Evolutionary conservation across 1,140 invertebrate genomes (phyloP).

Genomic region (Eciton burchellii): DNA sequence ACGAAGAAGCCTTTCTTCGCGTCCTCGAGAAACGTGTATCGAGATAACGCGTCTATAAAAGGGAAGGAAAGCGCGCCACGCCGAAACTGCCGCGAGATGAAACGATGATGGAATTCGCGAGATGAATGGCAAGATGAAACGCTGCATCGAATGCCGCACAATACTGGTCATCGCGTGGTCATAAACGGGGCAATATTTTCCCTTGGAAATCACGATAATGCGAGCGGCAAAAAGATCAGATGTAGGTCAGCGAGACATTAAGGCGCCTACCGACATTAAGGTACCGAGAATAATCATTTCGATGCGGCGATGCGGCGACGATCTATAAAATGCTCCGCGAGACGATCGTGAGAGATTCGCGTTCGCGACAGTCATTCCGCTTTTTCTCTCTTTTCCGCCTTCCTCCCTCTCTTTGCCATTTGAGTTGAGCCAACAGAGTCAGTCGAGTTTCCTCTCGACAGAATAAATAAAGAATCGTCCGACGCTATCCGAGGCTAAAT

Average conservation of each 20-base stretch:
- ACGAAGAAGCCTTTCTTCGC: too few species aligned
- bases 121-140: constrained; percentile 31
- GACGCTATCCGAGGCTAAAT: constrained; percentile 6
- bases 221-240: too few species aligned
- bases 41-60: constrained; percentile 8
- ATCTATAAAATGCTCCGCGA: neutral
- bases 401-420: neutral
- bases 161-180: too few species aligned
- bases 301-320: too few species aligned
- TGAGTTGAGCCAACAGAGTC: neutral
- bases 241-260: too few species aligned
- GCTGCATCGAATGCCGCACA: neutral
- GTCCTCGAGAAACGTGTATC: neutral
- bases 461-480: constrained; percentile 43
- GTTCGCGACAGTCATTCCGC: neutral
- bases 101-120: constrained; percentile 15
- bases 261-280: too few species aligned
- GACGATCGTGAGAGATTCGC: neutral
- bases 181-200: neutral
- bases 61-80: neutral
- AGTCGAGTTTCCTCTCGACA: neutral
- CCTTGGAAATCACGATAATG: neutral
- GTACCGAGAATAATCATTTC: too few species aligned
- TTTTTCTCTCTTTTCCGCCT: neutral
- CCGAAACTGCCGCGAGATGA: neutral